Conservation (phyloP, 1,140 invertebrate genomes). For the Pararge aegeria region DNA sequence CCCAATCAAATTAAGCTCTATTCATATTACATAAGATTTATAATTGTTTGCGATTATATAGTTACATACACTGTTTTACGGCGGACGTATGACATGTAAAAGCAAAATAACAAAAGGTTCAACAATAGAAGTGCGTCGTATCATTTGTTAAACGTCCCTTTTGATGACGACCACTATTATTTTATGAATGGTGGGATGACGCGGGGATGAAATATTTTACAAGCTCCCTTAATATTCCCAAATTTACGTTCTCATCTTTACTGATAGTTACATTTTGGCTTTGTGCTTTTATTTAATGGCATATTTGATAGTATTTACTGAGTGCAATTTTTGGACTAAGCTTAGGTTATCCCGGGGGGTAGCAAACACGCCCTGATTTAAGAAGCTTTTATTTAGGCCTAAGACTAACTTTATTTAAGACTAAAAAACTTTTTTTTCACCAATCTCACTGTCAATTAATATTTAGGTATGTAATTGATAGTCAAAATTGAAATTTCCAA, state of each 20-base stretch:
- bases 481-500: too few species aligned
- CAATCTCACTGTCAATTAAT: too few species aligned
- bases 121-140: constrained; percentile 68
- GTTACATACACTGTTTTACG: constrained; percentile 7
- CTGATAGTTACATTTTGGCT: constrained; percentile 5
- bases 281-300: not conserved
- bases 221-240: constrained; percentile 20
- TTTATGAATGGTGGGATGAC: constrained; percentile 66
- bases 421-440: too few species aligned
- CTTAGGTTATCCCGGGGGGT: too few species aligned
- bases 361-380: too few species aligned
- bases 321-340: too few species aligned
- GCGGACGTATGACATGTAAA: constrained; percentile 25
- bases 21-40: constrained; percentile 3
- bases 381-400: too few species aligned
- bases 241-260: constrained; percentile 6
- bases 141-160: constrained; percentile 77
- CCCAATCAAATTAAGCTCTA: constrained; percentile 19
- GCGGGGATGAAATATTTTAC: constrained; percentile 25
- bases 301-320: too few species aligned
- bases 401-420: too few species aligned
- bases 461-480: too few species aligned
- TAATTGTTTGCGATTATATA: constrained; percentile 2
- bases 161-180: constrained; percentile 69
- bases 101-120: constrained; percentile 66